phyloP scores from a whole-genome alignment of 1,140 invertebrate species.

The Nebria ingens region DNA sequence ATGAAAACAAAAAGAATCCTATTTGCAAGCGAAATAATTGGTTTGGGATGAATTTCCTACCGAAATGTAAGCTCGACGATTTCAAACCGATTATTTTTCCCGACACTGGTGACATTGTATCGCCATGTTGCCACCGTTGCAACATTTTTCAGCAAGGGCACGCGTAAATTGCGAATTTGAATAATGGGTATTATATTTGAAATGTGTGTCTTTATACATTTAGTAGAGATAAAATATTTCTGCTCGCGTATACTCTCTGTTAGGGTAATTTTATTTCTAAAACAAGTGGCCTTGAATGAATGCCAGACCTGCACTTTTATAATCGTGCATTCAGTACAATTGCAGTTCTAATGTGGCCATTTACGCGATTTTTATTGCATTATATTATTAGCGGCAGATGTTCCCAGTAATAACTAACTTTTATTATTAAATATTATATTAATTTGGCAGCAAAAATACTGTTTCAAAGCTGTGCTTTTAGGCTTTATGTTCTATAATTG shows the following conservation, averaged over 20 bases:
- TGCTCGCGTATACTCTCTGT: no score
- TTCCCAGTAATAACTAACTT: neutral
- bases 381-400: neutral
- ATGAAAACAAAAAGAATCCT: neutral
- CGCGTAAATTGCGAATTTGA: no score
- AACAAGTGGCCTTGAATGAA: no score
- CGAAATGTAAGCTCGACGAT: neutral
- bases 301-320: no score
- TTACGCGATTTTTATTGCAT: neutral
- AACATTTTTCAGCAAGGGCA: no score
- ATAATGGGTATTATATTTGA: no score
- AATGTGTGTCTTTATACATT: no score
- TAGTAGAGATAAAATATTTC: no score
- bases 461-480: neutral
- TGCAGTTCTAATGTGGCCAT: neutral
- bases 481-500: neutral
- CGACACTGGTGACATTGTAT: neutral
- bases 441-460: neutral
- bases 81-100: neutral
- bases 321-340: no score
- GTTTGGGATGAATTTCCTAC: neutral
- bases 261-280: no score
- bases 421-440: neutral
- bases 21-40: neutral
- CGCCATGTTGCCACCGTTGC: no score